phyloP scores from a whole-genome alignment of 1,140 invertebrate genomes.

The Metopolophium dirhodum region DNA sequence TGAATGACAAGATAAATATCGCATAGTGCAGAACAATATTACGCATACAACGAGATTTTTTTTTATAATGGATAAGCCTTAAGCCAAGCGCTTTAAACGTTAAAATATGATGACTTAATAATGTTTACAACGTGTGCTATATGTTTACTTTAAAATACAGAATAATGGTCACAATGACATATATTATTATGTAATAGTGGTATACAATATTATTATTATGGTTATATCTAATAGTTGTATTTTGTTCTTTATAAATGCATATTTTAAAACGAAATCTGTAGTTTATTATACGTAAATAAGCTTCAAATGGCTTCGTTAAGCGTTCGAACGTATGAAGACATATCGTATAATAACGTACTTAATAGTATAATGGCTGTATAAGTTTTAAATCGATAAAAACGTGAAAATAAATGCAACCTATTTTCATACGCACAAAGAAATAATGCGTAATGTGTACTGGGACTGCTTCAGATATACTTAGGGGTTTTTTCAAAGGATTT shows the following conservation, averaged over 20 bases:
- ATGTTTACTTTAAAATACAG: background rate
- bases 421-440: background rate
- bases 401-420: background rate
- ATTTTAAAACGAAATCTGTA: background rate
- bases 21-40: background rate
- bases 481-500: background rate
- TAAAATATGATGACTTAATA: background rate
- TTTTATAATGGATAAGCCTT: background rate
- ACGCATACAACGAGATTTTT: background rate
- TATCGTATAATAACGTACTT: background rate
- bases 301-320: background rate
- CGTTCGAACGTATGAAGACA: background rate
- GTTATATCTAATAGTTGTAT: background rate
- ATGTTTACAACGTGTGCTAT: background rate
- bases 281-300: background rate
- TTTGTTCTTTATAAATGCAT: background rate
- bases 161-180: background rate
- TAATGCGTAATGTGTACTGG: background rate
- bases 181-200: background rate
- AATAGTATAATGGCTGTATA: background rate
- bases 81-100: background rate
- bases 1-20: background rate
- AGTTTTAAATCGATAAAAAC: constrained; percentile 12
- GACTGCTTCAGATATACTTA: background rate
- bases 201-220: no score